phyloP scores from a whole-genome alignment of 2,888 invertebrate species.

The Mythimna albipuncta region DNA sequence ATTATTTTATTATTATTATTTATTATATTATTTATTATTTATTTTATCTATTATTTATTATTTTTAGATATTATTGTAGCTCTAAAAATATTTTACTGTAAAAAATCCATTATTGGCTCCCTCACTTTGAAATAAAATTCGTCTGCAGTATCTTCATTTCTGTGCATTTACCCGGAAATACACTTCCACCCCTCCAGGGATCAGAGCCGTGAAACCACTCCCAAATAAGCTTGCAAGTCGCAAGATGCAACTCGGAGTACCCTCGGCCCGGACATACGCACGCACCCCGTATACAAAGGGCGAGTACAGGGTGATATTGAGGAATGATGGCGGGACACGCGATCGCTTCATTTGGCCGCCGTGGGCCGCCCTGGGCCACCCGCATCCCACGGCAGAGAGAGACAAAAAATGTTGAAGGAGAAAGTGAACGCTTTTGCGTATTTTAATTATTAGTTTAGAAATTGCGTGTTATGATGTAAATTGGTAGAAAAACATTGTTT shows the following conservation, averaged over 20 bases:
- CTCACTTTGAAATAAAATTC: background rate
- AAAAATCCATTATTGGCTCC: background rate
- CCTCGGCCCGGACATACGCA: conserved; percentile 45
- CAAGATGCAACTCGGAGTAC: conserved; percentile 32
- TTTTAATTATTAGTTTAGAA: conserved; percentile 64
- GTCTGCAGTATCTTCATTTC: background rate
- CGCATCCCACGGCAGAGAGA: conserved; percentile 65
- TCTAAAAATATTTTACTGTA: background rate
- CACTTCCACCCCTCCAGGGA: background rate
- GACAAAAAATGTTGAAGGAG: conserved; percentile 49
- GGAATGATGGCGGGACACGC: conserved; percentile 84
- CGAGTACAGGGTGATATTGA: conserved; percentile 77
- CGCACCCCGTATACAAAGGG: conserved; percentile 72
- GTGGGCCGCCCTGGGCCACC: conserved; percentile 67
- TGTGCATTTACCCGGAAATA: background rate
- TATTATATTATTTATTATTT: no score
- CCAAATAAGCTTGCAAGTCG: conserved; percentile 27
- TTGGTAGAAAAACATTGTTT: conserved; percentile 36
- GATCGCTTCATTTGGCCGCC: conserved; percentile 86
- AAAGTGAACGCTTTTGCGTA: conserved; percentile 63
- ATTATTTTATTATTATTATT: no score
- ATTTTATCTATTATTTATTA: no score
- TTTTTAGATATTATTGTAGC: no score
- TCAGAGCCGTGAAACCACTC: conserved; percentile 8
- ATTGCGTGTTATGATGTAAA: conserved; percentile 53